Conservation (phyloP, 2,797 vertebrate species). For the Phrynocephalus forsythii region DNA sequence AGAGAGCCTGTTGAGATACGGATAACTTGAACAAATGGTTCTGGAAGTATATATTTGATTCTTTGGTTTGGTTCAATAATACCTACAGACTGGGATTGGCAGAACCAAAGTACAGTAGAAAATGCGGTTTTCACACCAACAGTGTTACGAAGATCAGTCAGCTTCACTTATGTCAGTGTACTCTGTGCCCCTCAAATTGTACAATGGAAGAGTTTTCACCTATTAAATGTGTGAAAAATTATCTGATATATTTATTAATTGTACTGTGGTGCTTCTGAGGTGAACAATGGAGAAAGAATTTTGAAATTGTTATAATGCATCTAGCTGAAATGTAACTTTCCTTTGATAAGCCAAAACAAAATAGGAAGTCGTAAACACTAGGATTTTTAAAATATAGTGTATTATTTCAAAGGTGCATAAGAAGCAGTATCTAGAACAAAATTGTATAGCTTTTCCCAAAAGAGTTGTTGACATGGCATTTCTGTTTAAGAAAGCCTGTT, state of each 20-base stretch:
- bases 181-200: too few species aligned
- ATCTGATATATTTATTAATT: too few species aligned
- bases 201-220: too few species aligned
- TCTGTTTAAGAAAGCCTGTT: background rate
- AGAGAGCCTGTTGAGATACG: background rate
- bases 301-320: background rate
- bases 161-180: too few species aligned
- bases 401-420: background rate
- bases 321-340: background rate
- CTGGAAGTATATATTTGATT: background rate
- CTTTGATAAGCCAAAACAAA: background rate
- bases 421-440: background rate
- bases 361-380: background rate
- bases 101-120: too few species aligned
- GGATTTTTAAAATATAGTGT: background rate
- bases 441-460: background rate
- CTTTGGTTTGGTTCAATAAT: background rate
- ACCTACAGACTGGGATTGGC: too few species aligned
- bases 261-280: too few species aligned
- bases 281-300: background rate
- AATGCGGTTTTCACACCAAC: too few species aligned
- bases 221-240: too few species aligned
- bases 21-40: background rate
- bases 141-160: too few species aligned
- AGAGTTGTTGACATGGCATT: background rate